Percentiles rank a stretch among this genome's conserved stretches.
phyloP scores from a whole-genome alignment of 1,140 invertebrate species.

The Hyles vespertilio region DNA sequence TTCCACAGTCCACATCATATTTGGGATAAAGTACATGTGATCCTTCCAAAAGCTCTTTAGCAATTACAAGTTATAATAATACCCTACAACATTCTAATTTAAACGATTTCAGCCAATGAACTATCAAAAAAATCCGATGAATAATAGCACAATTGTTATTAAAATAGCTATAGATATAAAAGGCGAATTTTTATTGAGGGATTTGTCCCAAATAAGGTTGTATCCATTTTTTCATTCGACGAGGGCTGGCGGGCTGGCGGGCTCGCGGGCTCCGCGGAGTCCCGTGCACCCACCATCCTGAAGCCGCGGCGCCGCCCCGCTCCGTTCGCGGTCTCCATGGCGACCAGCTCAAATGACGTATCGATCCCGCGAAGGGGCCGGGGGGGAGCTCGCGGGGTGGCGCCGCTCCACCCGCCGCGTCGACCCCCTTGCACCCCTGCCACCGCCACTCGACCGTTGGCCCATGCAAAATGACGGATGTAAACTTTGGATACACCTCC shows the following conservation, averaged over 20 bases:
- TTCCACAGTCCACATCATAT: no score
- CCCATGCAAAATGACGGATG: constrained; percentile 76
- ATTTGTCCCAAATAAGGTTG: constrained; percentile 49
- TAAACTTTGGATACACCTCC: constrained; percentile 75
- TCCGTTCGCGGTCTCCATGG: constrained; percentile 71
- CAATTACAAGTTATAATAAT: no score
- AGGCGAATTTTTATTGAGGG: constrained; percentile 37
- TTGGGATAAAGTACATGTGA: no score
- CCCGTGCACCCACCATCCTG: constrained; percentile 59
- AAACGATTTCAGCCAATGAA: no score
- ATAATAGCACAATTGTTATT: no score
- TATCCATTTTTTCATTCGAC: constrained; percentile 52
- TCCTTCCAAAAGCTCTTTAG: no score
- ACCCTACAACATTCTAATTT: no score
- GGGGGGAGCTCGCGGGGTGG: constrained; percentile 58
- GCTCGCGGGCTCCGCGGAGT: constrained; percentile 46
- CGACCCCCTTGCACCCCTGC: constrained; percentile 53
- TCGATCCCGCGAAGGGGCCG: constrained; percentile 68
- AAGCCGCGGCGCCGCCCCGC: constrained; percentile 67
- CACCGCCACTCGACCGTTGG: constrained; percentile 68
- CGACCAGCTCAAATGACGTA: constrained; percentile 75
- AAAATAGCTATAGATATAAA: constrained; percentile 8
- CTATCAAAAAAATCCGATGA: no score
- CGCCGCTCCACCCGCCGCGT: constrained; percentile 64
- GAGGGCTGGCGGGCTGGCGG: constrained; percentile 30